Percentiles rank a stretch among this genome's conserved stretches.
Evolutionary conservation across 2,113 vertebrate species (phyloP).

Genomic region (Spilogale gracilis): DNA sequence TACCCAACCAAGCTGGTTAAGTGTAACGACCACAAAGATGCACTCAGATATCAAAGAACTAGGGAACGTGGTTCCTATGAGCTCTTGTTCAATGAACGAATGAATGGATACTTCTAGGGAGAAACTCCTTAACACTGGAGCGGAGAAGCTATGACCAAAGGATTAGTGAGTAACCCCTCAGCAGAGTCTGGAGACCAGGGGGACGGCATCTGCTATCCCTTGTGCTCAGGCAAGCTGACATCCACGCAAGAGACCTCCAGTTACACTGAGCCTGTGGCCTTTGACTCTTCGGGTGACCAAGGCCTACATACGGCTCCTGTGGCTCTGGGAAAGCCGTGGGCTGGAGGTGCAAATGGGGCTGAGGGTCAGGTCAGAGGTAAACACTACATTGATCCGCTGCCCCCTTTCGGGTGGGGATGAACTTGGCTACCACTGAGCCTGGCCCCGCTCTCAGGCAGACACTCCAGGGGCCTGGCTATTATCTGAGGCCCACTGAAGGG

Average conservation of each 20-base stretch:
- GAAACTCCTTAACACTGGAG: not conserved
- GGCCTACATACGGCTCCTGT: not conserved
- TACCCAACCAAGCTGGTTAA: not conserved
- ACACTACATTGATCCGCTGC: not conserved
- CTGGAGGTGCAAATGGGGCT: not conserved
- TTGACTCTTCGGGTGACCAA: not conserved
- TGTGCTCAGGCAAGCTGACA: not conserved
- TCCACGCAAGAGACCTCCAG: not conserved
- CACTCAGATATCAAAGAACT: not conserved
- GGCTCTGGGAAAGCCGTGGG: not conserved
- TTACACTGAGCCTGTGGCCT: not conserved
- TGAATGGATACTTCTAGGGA: not conserved
- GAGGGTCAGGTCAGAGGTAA: not conserved
- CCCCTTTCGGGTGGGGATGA: not conserved
- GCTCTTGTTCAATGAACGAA: conserved; percentile 31
- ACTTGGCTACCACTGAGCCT: not conserved
- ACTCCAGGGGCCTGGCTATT: not conserved
- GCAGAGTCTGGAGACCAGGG: not conserved
- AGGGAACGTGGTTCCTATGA: not conserved
- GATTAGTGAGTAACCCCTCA: not conserved
- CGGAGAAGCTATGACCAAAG: not conserved
- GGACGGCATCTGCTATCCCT: too few relatives aligned
- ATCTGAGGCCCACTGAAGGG: not conserved
- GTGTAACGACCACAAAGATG: not conserved
- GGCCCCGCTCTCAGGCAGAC: not conserved